These are phyloP conservation scores for Sinocyclocheilus anshuiensis DNA, from an alignment of 2,113 vertebrate genomes.

Conservation along the genomic window DNA sequence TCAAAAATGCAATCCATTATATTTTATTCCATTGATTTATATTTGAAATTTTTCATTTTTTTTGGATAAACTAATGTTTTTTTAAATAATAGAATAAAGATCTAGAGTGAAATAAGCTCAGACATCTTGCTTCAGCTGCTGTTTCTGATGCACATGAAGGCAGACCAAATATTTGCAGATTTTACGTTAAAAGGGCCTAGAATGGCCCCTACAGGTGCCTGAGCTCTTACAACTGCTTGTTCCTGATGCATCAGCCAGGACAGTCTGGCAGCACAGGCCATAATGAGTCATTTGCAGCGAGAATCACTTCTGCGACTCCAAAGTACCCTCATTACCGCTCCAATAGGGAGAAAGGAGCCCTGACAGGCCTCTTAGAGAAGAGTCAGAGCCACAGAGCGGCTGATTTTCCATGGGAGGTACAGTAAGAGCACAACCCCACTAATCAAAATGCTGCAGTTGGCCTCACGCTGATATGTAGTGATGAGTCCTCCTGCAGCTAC, in stretches of 20 bases:
- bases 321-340: constrained; percentile 35
- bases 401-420: neutral
- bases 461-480: constrained; percentile 42
- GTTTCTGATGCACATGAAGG: neutral
- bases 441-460: constrained; percentile 37
- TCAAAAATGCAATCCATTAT: neutral
- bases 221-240: neutral
- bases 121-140: neutral
- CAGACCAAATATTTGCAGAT: neutral
- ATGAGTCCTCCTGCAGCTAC: constrained; percentile 44
- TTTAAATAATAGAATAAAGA: neutral
- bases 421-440: constrained; percentile 25
- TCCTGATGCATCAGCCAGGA: constrained; percentile 11
- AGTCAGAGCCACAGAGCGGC: neutral
- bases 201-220: neutral
- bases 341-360: constrained; percentile 4
- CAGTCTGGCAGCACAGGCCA: neutral
- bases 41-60: neutral
- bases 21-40: neutral
- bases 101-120: neutral
- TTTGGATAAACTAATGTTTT: neutral
- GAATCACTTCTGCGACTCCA: constrained; percentile 23
- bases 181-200: neutral
- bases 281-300: constrained; percentile 34
- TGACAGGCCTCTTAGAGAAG: constrained; percentile 7